Evolutionary conservation across 2,113 vertebrate genomes (phyloP).

Genomic region (Isichthys henryi): DNA sequence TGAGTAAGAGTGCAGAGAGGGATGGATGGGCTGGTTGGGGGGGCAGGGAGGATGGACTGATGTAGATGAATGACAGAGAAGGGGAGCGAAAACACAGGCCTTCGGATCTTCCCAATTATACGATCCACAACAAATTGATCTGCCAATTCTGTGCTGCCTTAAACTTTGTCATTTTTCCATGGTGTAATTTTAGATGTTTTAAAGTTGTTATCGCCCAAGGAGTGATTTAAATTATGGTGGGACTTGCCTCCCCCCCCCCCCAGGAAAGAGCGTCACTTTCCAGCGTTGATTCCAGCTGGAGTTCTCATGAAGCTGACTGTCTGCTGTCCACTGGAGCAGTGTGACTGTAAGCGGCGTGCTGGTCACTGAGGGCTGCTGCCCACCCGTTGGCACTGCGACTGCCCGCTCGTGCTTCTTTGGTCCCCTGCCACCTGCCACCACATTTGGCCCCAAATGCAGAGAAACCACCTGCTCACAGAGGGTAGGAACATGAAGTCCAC

Average conservation of each 20-base stretch:
- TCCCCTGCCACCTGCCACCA: neutral
- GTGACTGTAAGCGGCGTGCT: neutral
- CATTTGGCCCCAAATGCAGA: neutral
- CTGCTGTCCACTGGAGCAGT: neutral
- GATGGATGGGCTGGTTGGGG: neutral
- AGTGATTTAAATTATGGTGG: neutral
- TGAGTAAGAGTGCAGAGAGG: neutral
- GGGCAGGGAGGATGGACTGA: neutral
- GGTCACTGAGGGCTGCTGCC: neutral
- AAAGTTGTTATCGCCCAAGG: neutral
- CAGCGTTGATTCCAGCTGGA: neutral
- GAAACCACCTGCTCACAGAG: neutral
- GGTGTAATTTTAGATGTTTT: neutral
- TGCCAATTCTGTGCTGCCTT: neutral
- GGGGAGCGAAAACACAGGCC: neutral
- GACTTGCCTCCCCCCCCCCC: neutral
- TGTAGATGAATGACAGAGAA: constrained; percentile 1
- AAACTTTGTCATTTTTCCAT: neutral
- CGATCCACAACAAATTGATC: neutral
- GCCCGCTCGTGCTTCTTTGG: neutral
- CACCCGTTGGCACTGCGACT: neutral
- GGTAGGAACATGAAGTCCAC: neutral
- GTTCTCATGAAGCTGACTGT: neutral
- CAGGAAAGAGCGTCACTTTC: neutral
- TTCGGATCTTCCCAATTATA: neutral